A percentile compares a stretch with the other conserved stretches of the same genome.
phyloP scores from a whole-genome alignment of 1,140 invertebrate genomes.

The Brachionus paranguensis region DNA sequence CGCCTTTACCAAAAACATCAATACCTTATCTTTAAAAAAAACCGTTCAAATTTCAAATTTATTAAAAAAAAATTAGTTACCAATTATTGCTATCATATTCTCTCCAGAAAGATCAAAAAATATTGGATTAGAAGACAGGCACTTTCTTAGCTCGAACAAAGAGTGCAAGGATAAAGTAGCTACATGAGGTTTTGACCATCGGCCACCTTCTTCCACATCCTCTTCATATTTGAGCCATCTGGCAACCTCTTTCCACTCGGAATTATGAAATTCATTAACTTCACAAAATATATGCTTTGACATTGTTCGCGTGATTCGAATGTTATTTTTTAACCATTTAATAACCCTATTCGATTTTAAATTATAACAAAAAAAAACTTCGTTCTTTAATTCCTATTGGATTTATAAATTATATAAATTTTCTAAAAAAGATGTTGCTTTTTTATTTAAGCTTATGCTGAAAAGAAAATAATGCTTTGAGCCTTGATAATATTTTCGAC shows the following conservation, averaged over 20 bases:
- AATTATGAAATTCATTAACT: constrained; percentile 7
- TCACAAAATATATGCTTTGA: constrained; percentile 30
- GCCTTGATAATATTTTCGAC: not conserved
- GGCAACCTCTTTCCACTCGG: constrained; percentile 30
- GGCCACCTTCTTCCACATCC: constrained; percentile 54
- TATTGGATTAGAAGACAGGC: constrained; percentile 48
- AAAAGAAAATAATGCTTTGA: not conserved
- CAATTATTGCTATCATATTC: constrained; percentile 73
- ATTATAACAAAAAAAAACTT: not conserved
- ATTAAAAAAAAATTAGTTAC: constrained; percentile 59
- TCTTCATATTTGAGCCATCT: constrained; percentile 58
- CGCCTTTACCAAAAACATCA: not conserved
- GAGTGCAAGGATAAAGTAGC: constrained; percentile 54
- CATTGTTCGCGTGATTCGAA: not conserved
- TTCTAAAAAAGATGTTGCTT: not conserved
- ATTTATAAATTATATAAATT: not conserved
- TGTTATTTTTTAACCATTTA: not conserved
- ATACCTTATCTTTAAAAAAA: not conserved
- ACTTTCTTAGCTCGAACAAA: constrained; percentile 52
- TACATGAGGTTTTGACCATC: constrained; percentile 57
- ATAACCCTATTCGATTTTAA: not conserved
- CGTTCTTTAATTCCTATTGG: not conserved
- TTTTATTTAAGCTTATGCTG: not conserved
- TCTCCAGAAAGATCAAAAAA: constrained; percentile 50
- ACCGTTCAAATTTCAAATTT: not conserved